A percentile compares a stretch with the other conserved stretches of the same genome.
phyloP scores from a whole-genome alignment of 2,797 vertebrate species.

The Coreius guichenoti region DNA sequence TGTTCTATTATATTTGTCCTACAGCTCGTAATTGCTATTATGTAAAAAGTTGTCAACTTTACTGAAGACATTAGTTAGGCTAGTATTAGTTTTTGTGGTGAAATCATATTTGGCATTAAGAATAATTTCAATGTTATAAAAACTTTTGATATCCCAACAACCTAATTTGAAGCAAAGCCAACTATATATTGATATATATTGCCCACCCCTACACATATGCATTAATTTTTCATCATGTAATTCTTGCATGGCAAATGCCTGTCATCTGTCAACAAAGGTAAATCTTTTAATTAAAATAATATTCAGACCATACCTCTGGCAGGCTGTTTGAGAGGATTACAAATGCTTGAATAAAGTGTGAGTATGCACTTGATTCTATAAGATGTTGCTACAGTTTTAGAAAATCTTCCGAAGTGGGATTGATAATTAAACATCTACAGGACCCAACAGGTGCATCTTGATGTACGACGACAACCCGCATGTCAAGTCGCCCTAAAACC shows the following conservation, averaged over 20 bases:
- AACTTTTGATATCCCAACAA: background rate
- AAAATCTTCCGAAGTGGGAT: background rate
- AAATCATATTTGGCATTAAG: background rate
- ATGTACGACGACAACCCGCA: conserved; percentile 18
- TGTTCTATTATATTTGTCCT: background rate
- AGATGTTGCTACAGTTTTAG: background rate
- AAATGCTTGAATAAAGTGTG: background rate
- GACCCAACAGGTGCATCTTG: conserved; percentile 22
- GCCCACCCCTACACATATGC: background rate
- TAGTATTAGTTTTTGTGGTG: background rate
- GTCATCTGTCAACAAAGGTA: conserved; percentile 16
- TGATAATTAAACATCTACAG: conserved; percentile 17
- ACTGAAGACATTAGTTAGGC: background rate
- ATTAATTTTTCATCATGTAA: background rate
- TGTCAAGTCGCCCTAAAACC: conserved; percentile 2
- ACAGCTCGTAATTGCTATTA: background rate
- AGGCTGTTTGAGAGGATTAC: background rate
- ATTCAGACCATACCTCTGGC: background rate
- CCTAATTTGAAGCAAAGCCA: background rate
- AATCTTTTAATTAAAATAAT: background rate
- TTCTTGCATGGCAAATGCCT: background rate
- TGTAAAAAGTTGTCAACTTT: background rate
- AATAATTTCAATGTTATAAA: background rate
- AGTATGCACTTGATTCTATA: background rate
- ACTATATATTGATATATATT: background rate